These are phyloP conservation scores for Porites australiensis DNA, from an alignment of 64 coral and sea anemone genomes.

Conservation along the genomic window DNA sequence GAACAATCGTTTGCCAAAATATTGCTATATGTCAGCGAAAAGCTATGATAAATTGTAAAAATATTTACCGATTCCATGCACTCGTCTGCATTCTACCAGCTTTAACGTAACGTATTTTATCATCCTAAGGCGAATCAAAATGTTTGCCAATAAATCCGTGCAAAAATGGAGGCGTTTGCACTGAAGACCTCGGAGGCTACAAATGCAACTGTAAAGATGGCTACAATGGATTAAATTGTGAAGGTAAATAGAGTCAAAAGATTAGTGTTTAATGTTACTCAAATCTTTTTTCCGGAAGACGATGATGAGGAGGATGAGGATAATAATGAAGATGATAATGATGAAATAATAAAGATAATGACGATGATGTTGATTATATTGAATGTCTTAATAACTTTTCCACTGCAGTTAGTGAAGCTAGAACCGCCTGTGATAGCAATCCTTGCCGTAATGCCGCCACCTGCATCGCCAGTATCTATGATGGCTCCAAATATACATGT, in stretches of 20 bases:
- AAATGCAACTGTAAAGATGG: conserved; percentile 79
- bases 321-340: background rate
- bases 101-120: background rate
- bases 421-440: conserved; percentile 67
- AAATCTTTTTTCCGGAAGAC: too few relatives aligned
- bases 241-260: conserved; percentile 37
- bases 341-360: background rate
- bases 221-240: conserved; percentile 83
- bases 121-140: conserved; percentile 82
- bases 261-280: too few relatives aligned
- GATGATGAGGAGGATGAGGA: too few relatives aligned
- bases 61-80: too few relatives aligned
- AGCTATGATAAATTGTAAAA: too few relatives aligned
- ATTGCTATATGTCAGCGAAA: too few relatives aligned
- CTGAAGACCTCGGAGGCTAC: conserved; percentile 75
- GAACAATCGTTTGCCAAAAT: too few relatives aligned
- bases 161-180: conserved; percentile 84
- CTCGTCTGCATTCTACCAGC: too few relatives aligned
- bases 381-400: background rate
- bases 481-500: conserved; percentile 67
- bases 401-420: conserved; percentile 28
- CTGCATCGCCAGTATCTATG: conserved; percentile 61
- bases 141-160: conserved; percentile 91
- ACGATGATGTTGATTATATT: background rate
- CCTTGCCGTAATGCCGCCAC: conserved; percentile 82